Conservation (phyloP, 1,140 invertebrate species). For the Laodelphax striatellus region DNA sequence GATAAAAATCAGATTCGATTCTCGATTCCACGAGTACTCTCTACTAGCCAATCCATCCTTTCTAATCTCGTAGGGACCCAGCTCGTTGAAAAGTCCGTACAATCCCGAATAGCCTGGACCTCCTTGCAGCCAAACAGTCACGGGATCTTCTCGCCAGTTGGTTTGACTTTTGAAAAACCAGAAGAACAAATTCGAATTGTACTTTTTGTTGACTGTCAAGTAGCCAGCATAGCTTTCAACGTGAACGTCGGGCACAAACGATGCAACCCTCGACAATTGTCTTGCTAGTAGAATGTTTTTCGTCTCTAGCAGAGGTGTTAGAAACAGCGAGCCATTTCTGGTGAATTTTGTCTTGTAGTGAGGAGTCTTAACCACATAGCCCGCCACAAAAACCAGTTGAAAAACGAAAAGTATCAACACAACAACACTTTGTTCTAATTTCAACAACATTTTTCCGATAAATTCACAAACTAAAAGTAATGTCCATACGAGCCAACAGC, state of each 20-base stretch:
- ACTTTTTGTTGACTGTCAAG: constrained; percentile 55
- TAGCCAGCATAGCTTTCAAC: constrained; percentile 44
- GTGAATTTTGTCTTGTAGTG: no score
- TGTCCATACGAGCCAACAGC: no score
- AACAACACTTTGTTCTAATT: no score
- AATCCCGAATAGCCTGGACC: constrained; percentile 57
- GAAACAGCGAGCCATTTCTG: constrained; percentile 11
- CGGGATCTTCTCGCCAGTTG: constrained; percentile 38
- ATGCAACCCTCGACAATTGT: constrained; percentile 6
- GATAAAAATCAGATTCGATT: constrained; percentile 69
- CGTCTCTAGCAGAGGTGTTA: constrained; percentile 13
- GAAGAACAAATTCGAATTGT: constrained; percentile 50
- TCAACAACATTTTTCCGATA: no score
- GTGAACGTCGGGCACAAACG: constrained; percentile 1
- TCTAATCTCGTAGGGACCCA: constrained; percentile 24
- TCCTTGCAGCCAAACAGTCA: constrained; percentile 64
- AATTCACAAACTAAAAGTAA: no score
- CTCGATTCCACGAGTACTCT: constrained; percentile 32
- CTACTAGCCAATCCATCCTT: constrained; percentile 28
- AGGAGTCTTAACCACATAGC: no score
- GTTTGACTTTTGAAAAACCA: constrained; percentile 59
- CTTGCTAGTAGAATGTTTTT: constrained; percentile 3
- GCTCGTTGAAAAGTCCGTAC: constrained; percentile 59
- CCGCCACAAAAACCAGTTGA: no score
- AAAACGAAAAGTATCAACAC: no score